Base-by-base conservation (phyloP, 2,888 invertebrate genomes). In the Diaphora mendica region DNA sequence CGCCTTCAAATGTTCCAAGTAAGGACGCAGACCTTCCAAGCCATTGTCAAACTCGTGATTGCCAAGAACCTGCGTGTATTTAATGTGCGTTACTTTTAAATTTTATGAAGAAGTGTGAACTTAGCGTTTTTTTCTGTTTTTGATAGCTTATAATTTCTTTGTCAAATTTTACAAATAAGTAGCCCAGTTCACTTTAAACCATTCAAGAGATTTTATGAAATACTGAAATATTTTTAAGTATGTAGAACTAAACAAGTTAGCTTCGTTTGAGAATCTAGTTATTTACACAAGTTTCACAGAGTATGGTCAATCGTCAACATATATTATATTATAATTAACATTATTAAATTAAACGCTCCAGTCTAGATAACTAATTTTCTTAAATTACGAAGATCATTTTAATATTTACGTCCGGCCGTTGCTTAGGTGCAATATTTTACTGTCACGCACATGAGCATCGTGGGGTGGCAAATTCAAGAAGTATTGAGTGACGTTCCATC, bases 1-100 rank as follows among this genome's bases (percentile, higher is more conserved):
- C 0, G 97, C 96, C 2, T 97, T 93, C 15, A 97, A 87, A 0
- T 91, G 91, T 82, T 97, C 90, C 64, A 98, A 87, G 89, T 98
- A 98, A 0, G 97, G 97, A 0, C 97, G 96, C 0, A 98, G 91
- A 0, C 98, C 98, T 15, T 92, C 96, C 2, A 98, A 93, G 4
- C 96, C 97, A 84, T 97, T 96, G 88, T 98, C 98, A 86, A 99
- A 98, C 90, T 98, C 98, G 85, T 99, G 98, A 90, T 98, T 98
- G 1, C 98, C 98, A 15, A 98, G 89, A 0, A 97, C 97, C 98
- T 98, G 88, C 17, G 26, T 23, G 42, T n/a, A 17, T 17, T 33
- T 33, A 30, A 35, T 35, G 0, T 7, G 2, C 2, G 20, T 64
- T 35, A 23, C 7, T 64, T 33, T 64, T 7, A 8, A 59, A 59